phyloP scores from a whole-genome alignment of 2,888 invertebrate species.

The Parapristionchus giblindavisi region DNA sequence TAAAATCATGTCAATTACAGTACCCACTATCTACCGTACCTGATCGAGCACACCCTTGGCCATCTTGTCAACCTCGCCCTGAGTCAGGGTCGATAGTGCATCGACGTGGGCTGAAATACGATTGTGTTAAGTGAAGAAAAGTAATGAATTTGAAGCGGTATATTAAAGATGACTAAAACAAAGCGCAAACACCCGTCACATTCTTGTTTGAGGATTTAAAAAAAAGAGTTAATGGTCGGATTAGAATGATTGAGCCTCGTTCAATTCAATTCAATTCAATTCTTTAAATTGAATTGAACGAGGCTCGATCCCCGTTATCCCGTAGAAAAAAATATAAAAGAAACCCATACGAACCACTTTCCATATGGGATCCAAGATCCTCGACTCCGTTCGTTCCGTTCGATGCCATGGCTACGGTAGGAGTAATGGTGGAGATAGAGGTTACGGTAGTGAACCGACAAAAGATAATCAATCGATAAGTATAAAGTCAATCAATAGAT shows the following conservation, averaged over 20 bases:
- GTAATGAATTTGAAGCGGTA: too few species aligned
- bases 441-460: not conserved
- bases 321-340: not conserved
- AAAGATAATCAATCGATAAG: too few species aligned
- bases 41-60: conserved; percentile 18
- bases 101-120: conserved; percentile 1
- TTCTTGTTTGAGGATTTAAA: too few species aligned
- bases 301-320: not conserved
- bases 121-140: not conserved
- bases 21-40: not conserved
- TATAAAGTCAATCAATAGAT: not conserved
- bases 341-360: not conserved
- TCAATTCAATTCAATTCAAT: too few species aligned
- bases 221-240: too few species aligned
- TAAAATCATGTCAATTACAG: not conserved
- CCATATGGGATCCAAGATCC: not conserved
- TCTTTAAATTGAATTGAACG: not conserved
- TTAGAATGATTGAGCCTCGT: too few species aligned
- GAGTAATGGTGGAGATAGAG: not conserved
- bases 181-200: too few species aligned
- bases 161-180: too few species aligned
- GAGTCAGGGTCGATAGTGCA: conserved; percentile 25
- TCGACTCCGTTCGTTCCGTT: conserved; percentile 7
- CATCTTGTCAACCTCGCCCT: conserved; percentile 25
- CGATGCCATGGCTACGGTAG: conserved; percentile 27